Base-by-base conservation (phyloP, 1,140 invertebrate genomes). In the Drosophila mauritiana region DNA sequence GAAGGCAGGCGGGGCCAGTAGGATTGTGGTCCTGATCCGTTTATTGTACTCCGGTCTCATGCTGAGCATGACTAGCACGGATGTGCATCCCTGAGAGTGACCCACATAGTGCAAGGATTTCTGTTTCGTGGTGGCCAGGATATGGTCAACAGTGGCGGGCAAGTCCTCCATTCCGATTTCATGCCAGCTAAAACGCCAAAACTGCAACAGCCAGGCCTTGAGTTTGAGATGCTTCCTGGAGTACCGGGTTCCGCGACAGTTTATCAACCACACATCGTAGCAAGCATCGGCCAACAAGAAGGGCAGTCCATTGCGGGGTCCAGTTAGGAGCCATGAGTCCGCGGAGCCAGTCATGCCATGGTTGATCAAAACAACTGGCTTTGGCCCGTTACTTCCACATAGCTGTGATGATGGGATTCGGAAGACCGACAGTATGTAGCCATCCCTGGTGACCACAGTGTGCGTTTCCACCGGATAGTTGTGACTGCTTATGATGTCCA, bases 81-180 rank as follows among this genome's bases (percentile, higher is more conserved):
- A 2, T 3, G 42, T 11, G 17, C 15, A 20, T 11, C 42, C 42
- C 42, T 45, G 17, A 11, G 42, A 45, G 10, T 45, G 15, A 10
- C 42, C 15, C 8, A 45, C 42, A 22, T 11, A 45, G 11, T 45
- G 42, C 17, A 45, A 22, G 1, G 42, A 17, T 0, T 11, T 20
- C 42, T 20, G 42, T 3, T 45, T 45, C 10, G 42, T 45, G 10
- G 17, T 12, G 10, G 4, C 3, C 8, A 45, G 17, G 1, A 45
- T 20, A 11, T 45, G 15, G 42, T 45, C 17, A 4, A 45, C 20
- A 17, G 11, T 17, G 42, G 17, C 42, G 4, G 42, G 42, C 10
- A 45, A 20, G 42, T 45, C 42, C 42, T 45, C 15, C 17, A 45
- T 20, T 45, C 42, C 42, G 10, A 45, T 20, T 45, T 45, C 42